phyloP scores from a whole-genome alignment of 2,888 invertebrate species.

The Chloromyia formosa region DNA sequence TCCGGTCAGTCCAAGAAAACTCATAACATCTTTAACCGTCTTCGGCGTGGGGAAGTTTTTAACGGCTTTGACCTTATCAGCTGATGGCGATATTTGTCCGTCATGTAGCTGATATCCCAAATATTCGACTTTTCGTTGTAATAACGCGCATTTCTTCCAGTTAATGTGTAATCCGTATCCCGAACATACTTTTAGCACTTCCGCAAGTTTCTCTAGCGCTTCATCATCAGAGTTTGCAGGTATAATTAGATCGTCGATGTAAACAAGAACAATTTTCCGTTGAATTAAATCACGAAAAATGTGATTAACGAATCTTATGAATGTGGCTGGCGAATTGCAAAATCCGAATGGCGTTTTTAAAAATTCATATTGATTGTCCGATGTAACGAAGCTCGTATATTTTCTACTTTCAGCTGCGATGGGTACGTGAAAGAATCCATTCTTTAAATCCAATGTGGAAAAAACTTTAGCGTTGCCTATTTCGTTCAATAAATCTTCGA shows the following conservation, averaged over 20 bases:
- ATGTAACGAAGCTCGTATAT: background rate
- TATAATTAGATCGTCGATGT: background rate
- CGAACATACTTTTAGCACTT: background rate
- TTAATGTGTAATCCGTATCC: background rate
- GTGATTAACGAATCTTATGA: background rate
- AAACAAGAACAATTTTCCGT: background rate
- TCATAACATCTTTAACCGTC: conserved; percentile 9
- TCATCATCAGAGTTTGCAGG: background rate
- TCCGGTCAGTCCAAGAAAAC: conserved; percentile 23
- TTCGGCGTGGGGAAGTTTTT: background rate
- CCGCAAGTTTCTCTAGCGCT: background rate
- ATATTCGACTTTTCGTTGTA: conserved; percentile 4
- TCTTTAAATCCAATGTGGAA: conserved; percentile 54
- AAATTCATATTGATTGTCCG: background rate
- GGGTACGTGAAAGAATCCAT: conserved; percentile 56
- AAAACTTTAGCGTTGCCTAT: conserved; percentile 52
- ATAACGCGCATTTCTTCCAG: conserved; percentile 2
- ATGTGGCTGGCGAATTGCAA: background rate
- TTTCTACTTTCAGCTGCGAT: conserved; percentile 52
- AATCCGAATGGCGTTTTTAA: background rate
- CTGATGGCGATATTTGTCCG: background rate
- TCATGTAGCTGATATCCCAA: background rate
- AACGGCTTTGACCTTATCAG: background rate
- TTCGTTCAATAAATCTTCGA: conserved; percentile 57
- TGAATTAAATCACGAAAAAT: background rate